Evolutionary conservation across 2,888 invertebrate genomes (phyloP), one percentile per base, ranked within the genome.

Genomic region (Ptilodon capucinus): DNA sequence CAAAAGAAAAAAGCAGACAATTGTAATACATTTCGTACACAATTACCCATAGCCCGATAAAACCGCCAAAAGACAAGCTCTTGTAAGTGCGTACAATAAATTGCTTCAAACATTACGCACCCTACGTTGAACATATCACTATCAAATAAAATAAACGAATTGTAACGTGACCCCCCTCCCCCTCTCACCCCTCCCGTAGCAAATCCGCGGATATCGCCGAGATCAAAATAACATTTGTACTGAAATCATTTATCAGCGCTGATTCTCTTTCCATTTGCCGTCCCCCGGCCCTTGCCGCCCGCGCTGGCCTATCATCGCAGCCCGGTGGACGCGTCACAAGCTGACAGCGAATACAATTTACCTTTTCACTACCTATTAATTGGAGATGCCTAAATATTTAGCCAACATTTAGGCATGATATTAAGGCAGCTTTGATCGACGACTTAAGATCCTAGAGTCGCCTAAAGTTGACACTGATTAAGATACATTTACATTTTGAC

Each of bases 151-250:
- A 52, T 61, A 58, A 73, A 69, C 76, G 73, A 75, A 78, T 79
- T 74, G 77, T 80, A 76, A n/a, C 71, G 71, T 66, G 60, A 66
- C 66, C 76, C 76, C 84, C 82, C 81, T 6, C 14, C 14, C 6
- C 34, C 9, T 17, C 9, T 17, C 9, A 2, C 9, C 17, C 19
- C 38, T 19, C 38, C 81, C 64, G 55, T 79, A 72, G 76, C 85
- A 84, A 82, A 84, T 83, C 81, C 76, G 64, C 59, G 73, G 78
- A 63, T 86, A 87, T 88, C 86, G 84, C 75, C 71, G 80, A 84
- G 85, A 87, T 88, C 87, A 85, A 84, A 86, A 86, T 84, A 86
- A 86, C 88, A 87, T 88, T 87, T 87, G 86, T 86, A 81, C 80
- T 77, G 74, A 81, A 86, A 86, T 87, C 88, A 88, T 88, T 88